Conservation (phyloP, 2,888 invertebrate species). For the Drosophila anomalata region DNA sequence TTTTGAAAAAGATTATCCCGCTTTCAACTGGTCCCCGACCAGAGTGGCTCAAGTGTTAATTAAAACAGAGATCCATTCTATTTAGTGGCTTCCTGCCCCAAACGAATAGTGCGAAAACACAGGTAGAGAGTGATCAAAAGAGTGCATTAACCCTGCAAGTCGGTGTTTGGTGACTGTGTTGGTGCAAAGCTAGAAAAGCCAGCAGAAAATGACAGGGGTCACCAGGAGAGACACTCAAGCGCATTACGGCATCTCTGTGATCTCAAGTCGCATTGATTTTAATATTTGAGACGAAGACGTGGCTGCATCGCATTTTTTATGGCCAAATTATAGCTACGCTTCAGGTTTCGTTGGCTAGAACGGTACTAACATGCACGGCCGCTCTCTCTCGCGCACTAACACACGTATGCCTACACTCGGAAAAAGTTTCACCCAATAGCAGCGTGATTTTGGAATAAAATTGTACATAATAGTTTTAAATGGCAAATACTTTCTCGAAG, state of each 20-base stretch:
- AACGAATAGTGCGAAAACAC: conserved; percentile 33
- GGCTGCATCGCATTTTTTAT: conserved; percentile 66
- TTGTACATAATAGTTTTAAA: too few species aligned
- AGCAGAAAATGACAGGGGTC: conserved; percentile 62
- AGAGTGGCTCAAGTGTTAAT: conserved; percentile 67
- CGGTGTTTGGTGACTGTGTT: conserved; percentile 40
- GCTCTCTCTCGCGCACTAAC: conserved; percentile 27
- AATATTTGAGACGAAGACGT: conserved; percentile 58
- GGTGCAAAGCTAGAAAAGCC: conserved; percentile 57
- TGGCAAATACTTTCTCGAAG: too few species aligned
- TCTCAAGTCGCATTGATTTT: conserved; percentile 29
- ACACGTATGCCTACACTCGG: conserved; percentile 6
- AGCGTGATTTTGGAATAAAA: not conserved
- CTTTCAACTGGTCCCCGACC: conserved; percentile 54
- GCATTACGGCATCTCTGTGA: conserved; percentile 24
- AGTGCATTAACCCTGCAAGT: conserved; percentile 81
- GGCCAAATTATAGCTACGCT: conserved; percentile 76
- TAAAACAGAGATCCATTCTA: conserved; percentile 47
- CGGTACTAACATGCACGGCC: conserved; percentile 68
- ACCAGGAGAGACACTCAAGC: conserved; percentile 42
- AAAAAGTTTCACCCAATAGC: not conserved
- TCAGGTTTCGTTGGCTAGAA: conserved; percentile 77
- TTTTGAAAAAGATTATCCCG: conserved; percentile 66
- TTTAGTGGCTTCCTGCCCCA: conserved; percentile 45
- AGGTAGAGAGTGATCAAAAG: conserved; percentile 45